Evolutionary conservation across 1,140 invertebrate genomes (phyloP), one percentile per base, ranked within the genome.

Genomic region (Drosophila eugracilis): DNA sequence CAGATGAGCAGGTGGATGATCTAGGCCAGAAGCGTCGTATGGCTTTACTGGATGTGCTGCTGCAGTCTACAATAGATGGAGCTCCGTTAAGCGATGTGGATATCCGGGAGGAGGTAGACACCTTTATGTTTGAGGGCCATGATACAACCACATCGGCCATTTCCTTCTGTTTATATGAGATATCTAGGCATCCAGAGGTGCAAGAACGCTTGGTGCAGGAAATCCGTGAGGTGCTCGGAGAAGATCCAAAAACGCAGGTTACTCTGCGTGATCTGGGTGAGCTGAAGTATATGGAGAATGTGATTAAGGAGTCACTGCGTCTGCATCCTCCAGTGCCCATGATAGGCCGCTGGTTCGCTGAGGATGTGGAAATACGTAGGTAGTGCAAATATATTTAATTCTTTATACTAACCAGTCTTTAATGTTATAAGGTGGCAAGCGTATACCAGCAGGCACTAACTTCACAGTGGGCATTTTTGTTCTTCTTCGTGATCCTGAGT

Each of bases 81-180:
- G 86, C 92, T 21, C 91, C 91, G 14, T 91, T 96, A 28, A 93
- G 93, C 7, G 92, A 95, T 73, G 90, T 93, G 19, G 95, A 95
- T 75, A 95, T 97, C 34, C 91, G 94, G 49, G 94, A 96, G 91
- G 94, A 96, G 92, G 95, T 96, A 0, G 94, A 95, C 70, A 96
- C 95, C 0, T 96, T 96, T 74, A 95, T 96, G 94, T 96, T 96
- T 90, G 95, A 95, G 92, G 96, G 96, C 2, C 92, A 93, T 26
- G 95, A 96, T 66, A 96, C 95, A 12, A 95, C 95, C n/a, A 92
- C 93, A 0, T 90, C 92, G 19, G 93, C 91, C 1, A 92, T 95
- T 1, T 90, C 89, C 30, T 95, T 94, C 92, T 85, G 93, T 2
- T 58, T 95, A 0, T 93, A 94, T 65, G 78, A 91, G 19, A 80